phyloP scores from a whole-genome alignment of 2,113 vertebrate genomes.

The Penelope pileata region DNA sequence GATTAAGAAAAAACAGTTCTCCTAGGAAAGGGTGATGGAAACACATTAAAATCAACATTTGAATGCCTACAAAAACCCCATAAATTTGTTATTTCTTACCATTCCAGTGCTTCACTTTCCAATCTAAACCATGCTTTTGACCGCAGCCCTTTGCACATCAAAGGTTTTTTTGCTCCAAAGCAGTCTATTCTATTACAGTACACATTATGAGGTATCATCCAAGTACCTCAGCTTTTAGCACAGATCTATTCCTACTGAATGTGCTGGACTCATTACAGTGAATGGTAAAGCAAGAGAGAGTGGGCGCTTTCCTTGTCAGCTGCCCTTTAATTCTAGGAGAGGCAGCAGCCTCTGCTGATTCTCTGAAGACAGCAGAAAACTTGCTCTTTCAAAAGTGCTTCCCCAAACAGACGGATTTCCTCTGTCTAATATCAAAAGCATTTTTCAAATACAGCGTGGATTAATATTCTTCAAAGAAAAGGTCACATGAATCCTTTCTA shows the following conservation, averaged over 20 bases:
- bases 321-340: not conserved
- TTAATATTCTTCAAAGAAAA: constrained; percentile 21
- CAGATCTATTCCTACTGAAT: rapidly evolving
- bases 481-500: constrained; percentile 18
- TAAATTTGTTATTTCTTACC: not conserved
- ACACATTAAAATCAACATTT: not conserved
- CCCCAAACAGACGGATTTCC: not conserved
- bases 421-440: not conserved
- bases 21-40: not conserved
- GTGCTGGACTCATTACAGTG: not conserved
- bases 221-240: not conserved
- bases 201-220: not conserved
- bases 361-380: not conserved
- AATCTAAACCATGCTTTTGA: not conserved
- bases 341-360: not conserved
- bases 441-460: not conserved
- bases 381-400: not conserved
- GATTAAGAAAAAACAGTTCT: not conserved
- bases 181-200: not conserved
- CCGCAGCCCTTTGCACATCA: not conserved
- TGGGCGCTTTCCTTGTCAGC: not conserved
- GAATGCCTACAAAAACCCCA: not conserved
- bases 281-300: not conserved
- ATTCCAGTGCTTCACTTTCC: not conserved
- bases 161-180: not conserved